Conservation (phyloP, 2,797 vertebrate genomes). For the Diplodus sargus region DNA sequence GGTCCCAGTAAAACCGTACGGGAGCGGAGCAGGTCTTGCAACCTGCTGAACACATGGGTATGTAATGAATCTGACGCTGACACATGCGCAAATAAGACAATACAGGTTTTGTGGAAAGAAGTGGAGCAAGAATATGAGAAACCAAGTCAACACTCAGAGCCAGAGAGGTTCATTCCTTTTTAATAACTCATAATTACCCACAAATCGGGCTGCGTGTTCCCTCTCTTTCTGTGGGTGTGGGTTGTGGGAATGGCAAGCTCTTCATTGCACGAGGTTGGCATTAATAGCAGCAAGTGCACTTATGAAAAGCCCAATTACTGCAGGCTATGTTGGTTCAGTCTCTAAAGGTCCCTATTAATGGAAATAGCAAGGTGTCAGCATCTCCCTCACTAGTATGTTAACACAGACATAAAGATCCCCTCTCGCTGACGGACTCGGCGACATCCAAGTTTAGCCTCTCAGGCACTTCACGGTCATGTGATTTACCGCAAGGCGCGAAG, state of each 20-base stretch:
- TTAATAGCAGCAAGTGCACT: slow-evolving; percentile 36
- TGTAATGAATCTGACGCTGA: not conserved
- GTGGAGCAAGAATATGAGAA: not conserved
- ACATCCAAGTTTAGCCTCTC: slow-evolving; percentile 56
- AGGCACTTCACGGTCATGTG: slow-evolving; percentile 14
- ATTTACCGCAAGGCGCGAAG: not conserved
- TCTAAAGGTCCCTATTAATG: slow-evolving; percentile 61
- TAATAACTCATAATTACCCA: not conserved
- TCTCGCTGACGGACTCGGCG: slow-evolving; percentile 20
- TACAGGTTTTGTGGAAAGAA: not conserved
- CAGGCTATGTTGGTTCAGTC: slow-evolving; percentile 36
- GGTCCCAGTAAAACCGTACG: slow-evolving; percentile 19
- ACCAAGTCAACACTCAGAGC: not conserved
- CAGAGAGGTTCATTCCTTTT: not conserved
- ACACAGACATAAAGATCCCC: slow-evolving; percentile 44
- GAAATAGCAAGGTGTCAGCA: slow-evolving; percentile 58
- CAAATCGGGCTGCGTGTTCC: not conserved
- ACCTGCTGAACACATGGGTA: slow-evolving; percentile 26
- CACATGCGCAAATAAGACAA: slow-evolving; percentile 4
- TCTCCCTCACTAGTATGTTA: slow-evolving; percentile 47
- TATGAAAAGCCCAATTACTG: slow-evolving; percentile 61
- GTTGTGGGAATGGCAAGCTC: not conserved
- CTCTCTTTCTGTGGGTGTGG: not conserved
- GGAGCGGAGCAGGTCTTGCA: slow-evolving; percentile 24
- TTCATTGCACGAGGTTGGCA: slow-evolving; percentile 26